A percentile compares a stretch with the other conserved stretches of the same genome.
These are phyloP conservation scores for Drosophila cracens DNA, from an alignment of 2,888 invertebrate species.

Conservation along the genomic window DNA sequence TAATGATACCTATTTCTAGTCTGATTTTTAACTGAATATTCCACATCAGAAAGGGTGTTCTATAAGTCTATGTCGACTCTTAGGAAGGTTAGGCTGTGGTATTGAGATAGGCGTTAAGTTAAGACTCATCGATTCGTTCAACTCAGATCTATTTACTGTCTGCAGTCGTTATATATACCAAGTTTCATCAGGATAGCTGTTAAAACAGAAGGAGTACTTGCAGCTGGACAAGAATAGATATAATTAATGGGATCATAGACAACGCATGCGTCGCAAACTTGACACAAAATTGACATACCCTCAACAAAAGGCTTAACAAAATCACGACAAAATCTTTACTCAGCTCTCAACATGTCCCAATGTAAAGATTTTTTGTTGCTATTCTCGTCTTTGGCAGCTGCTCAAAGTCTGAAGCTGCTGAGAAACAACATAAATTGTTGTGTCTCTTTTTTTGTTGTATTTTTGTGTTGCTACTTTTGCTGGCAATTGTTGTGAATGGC, in stretches of 20 bases:
- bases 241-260: neutral
- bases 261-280: neutral
- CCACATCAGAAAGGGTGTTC: neutral
- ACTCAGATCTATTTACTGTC: neutral
- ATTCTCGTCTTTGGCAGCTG: constrained; percentile 3
- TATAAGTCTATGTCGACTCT: neutral
- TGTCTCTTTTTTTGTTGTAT: neutral
- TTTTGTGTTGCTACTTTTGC: neutral
- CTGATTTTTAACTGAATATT: neutral
- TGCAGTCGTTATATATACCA: neutral
- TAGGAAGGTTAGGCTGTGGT: no score
- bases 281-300: neutral
- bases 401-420: neutral
- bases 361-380: neutral
- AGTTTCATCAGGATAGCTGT: neutral
- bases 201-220: neutral
- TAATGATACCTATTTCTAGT: neutral
- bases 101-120: no score
- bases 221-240: neutral
- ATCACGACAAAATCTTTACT: neutral
- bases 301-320: neutral
- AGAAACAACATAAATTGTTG: neutral
- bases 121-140: neutral
- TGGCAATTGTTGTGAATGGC: constrained; percentile 59
- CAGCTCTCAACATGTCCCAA: neutral